These are phyloP conservation scores for Embidobia sp. DNA, from an alignment of 2,888 invertebrate species.

Conservation along the genomic window DNA sequence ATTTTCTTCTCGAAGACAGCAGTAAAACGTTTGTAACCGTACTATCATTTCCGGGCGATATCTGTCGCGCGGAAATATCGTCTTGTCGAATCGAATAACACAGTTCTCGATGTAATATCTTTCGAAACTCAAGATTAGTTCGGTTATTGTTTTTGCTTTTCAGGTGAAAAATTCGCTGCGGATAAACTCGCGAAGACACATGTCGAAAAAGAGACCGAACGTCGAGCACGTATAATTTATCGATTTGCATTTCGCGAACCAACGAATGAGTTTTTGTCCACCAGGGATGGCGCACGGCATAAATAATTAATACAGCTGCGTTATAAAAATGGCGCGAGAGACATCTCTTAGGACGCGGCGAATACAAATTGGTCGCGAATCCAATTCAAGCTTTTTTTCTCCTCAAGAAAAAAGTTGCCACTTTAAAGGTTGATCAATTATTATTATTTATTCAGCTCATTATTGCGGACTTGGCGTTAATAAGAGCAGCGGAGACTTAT, in stretches of 20 bases:
- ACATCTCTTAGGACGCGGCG: conserved; percentile 1
- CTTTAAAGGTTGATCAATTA: conserved; percentile 5
- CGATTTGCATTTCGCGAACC: conserved; percentile 19
- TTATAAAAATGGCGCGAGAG: conserved; percentile 8
- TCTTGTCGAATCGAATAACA: conserved; percentile 34
- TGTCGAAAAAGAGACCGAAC: too few relatives aligned
- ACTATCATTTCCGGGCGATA: too few relatives aligned
- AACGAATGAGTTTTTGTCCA: conserved; percentile 22
- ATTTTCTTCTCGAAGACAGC: too few relatives aligned
- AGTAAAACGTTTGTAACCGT: too few relatives aligned
- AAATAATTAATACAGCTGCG: conserved; percentile 26
- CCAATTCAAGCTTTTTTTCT: conserved; percentile 9
- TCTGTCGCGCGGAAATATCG: too few relatives aligned
- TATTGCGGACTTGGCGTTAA: conserved; percentile 3
- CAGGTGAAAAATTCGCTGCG: conserved; percentile 23
- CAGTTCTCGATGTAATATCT: conserved; percentile 33
- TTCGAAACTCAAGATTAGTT: conserved; percentile 30
- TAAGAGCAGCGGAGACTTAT: conserved; percentile 5
- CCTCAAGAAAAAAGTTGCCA: background rate
- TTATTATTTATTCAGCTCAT: conserved; percentile 20
- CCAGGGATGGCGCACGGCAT: background rate
- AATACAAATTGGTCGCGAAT: conserved; percentile 17
- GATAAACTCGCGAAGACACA: conserved; percentile 13
- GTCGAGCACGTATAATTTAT: conserved; percentile 36
- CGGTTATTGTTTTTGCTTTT: conserved; percentile 34